A percentile compares a stretch with the other conserved stretches of the same genome.
Conservation (phyloP, 1,140 invertebrate species). For the Lycorma delicatula region DNA sequence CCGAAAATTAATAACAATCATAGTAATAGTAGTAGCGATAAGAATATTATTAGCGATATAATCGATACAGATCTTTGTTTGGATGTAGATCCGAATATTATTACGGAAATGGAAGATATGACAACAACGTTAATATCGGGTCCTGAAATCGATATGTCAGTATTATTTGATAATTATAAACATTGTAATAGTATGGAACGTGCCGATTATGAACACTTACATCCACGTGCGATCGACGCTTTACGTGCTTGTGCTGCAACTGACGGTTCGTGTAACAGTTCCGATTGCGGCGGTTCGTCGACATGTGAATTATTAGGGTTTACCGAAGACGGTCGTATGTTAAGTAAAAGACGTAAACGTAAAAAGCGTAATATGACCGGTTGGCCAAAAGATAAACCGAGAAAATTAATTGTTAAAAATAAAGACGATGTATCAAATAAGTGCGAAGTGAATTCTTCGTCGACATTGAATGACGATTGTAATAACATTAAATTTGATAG, state of each 20-base stretch:
- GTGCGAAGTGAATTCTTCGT: no score
- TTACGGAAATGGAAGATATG: not conserved
- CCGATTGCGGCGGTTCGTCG: conserved; percentile 17
- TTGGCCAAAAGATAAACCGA: conserved; percentile 7
- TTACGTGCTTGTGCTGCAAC: not conserved
- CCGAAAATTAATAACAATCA: no score
- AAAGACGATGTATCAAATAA: no score
- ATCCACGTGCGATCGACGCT: conserved; percentile 12
- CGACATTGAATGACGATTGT: no score
- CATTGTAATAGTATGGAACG: conserved; percentile 13
- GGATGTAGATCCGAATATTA: conserved; percentile 5
- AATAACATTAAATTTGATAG: no score
- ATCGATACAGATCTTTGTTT: not conserved
- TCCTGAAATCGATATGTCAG: conserved; percentile 1
- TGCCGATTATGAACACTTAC: conserved; percentile 9
- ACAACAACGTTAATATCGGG: not conserved
- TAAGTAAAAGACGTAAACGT: conserved; percentile 13
- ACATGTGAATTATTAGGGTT: conserved; percentile 10
- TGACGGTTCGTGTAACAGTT: conserved; percentile 15
- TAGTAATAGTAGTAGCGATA: no score
- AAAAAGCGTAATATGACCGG: conserved; percentile 17
- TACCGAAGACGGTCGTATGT: conserved; percentile 4
- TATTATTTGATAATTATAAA: conserved; percentile 4
- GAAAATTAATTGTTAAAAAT: no score
- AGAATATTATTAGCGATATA: no score